Percentiles rank a stretch among this genome's conserved stretches.
These are phyloP conservation scores for Notoglanidium macrostoma DNA, from an alignment of 2,797 vertebrate genomes.

Conservation along the genomic window DNA sequence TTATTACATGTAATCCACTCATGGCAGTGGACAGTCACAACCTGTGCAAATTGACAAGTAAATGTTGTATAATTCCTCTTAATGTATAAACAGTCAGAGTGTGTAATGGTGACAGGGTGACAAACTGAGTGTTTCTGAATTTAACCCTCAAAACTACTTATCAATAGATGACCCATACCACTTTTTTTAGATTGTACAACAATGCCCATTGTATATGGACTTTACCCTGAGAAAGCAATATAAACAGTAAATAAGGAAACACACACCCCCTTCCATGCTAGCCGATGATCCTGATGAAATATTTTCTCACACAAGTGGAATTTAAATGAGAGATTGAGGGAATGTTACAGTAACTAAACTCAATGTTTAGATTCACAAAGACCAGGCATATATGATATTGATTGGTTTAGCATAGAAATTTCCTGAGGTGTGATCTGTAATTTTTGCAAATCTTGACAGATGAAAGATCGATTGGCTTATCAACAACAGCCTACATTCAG, in stretches of 20 bases:
- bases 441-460: neutral
- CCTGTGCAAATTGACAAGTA: neutral
- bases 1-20: neutral
- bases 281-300: neutral
- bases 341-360: neutral
- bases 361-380: neutral
- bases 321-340: neutral
- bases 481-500: neutral
- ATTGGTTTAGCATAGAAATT: neutral
- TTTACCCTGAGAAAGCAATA: neutral
- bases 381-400: neutral
- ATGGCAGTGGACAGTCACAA: neutral
- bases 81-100: neutral
- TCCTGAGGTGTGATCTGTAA: neutral
- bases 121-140: neutral
- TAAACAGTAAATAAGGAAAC: neutral
- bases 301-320: neutral
- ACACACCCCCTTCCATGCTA: neutral
- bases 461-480: neutral
- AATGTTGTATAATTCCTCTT: neutral
- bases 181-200: neutral
- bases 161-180: neutral
- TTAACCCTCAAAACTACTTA: neutral
- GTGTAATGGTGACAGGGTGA: neutral
- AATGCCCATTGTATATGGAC: neutral